These are phyloP conservation scores for Drosophila parthenogenetica DNA, from an alignment of 2,888 invertebrate species.

Conservation along the genomic window DNA sequence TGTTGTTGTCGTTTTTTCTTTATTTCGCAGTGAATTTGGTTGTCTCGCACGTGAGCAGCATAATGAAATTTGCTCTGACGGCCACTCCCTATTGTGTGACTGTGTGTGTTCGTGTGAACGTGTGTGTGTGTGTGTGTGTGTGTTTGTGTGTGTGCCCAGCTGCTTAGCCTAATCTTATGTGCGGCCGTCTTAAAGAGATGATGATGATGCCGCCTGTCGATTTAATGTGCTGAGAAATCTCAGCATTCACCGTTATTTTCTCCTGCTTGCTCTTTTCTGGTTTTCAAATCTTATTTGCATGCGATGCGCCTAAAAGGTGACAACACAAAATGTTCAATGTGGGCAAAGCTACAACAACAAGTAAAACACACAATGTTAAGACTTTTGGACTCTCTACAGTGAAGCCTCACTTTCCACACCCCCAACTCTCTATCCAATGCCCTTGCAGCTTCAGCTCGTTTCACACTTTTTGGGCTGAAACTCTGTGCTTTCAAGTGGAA, in stretches of 20 bases:
- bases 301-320: constrained; percentile 67
- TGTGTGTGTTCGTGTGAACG: constrained; percentile 21
- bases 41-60: constrained; percentile 84
- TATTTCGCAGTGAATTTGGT: constrained; percentile 83
- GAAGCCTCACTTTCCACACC: not conserved
- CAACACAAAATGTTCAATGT: constrained; percentile 77
- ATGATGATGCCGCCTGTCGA: constrained; percentile 49
- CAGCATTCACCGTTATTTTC: constrained; percentile 35
- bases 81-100: constrained; percentile 70
- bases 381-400: constrained; percentile 40
- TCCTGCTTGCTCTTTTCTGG: constrained; percentile 7
- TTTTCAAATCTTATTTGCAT: constrained; percentile 63
- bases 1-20: constrained; percentile 62
- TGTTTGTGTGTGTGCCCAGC: constrained; percentile 58
- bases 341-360: constrained; percentile 64
- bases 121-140: constrained; percentile 22
- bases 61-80: constrained; percentile 71
- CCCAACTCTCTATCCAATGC: not conserved
- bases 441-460: constrained; percentile 20
- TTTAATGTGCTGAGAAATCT: constrained; percentile 74
- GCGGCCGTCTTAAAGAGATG: constrained; percentile 70
- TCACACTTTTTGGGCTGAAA: constrained; percentile 47
- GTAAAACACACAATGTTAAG: constrained; percentile 38
- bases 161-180: constrained; percentile 79
- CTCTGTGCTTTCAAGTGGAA: constrained; percentile 83